Conservation (phyloP, 2,797 vertebrate species). For the Muscicapa comitata region DNA sequence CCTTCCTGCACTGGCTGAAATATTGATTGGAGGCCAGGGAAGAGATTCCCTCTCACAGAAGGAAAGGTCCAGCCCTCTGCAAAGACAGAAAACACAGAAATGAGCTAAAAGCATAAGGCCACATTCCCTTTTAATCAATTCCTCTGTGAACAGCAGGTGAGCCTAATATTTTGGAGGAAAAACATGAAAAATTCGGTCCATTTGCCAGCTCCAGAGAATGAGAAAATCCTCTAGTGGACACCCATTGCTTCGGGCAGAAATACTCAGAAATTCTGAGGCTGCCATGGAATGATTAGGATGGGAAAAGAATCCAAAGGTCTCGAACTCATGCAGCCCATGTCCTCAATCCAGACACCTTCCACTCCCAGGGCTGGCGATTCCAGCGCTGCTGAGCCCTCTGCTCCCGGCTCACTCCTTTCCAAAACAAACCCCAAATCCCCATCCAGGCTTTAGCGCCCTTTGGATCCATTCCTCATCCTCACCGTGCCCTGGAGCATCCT, state of each 20-base stretch:
- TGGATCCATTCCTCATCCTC: too few species aligned
- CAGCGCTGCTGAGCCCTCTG: too few species aligned
- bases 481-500: too few species aligned
- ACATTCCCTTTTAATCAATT: rapidly evolving
- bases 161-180: neutral
- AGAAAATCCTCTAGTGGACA: rapidly evolving
- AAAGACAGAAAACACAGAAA: rapidly evolving
- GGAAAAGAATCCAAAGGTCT: too few species aligned
- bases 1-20: rapidly evolving
- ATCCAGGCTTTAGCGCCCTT: too few species aligned
- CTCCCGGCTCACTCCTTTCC: neutral
- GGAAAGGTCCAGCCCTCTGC: rapidly evolving
- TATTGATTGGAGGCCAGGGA: rapidly evolving
- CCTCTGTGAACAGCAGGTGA: rapidly evolving
- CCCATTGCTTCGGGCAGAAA: rapidly evolving
- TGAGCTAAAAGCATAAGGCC: neutral
- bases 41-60: rapidly evolving
- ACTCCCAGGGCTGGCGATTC: neutral
- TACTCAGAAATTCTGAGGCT: too few species aligned
- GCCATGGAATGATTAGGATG: too few species aligned
- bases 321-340: neutral
- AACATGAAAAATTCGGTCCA: rapidly evolving
- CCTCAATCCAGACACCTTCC: too few species aligned
- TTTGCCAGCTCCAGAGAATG: neutral
- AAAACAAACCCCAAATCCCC: too few species aligned